Evolutionary conservation across 1,140 invertebrate species (phyloP).

Genomic region (Zaprionus inermis): DNA sequence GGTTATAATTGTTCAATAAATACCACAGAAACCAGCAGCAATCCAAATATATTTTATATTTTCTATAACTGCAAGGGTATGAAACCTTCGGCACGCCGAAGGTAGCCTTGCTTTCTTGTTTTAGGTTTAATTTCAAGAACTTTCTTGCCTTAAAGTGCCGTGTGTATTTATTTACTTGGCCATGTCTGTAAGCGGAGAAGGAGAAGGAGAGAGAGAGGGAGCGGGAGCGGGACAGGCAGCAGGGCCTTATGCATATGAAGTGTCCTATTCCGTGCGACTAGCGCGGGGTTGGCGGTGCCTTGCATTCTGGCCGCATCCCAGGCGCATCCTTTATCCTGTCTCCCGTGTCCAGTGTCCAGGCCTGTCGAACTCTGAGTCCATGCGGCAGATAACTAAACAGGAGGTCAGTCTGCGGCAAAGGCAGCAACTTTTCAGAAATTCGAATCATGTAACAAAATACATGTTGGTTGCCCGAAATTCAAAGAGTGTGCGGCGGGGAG

Average conservation of each 20-base stretch:
- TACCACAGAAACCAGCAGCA: too few species aligned
- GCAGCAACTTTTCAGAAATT: constrained; percentile 72
- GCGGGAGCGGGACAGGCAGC: not conserved
- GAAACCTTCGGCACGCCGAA: too few species aligned
- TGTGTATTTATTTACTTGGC: not conserved
- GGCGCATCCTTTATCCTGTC: not conserved
- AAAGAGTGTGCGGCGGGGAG: constrained; percentile 33
- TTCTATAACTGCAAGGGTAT: too few species aligned
- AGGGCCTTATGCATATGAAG: constrained; percentile 25
- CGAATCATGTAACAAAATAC: constrained; percentile 80
- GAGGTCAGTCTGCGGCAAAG: constrained; percentile 36
- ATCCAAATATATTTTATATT: too few species aligned
- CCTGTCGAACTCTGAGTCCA: constrained; percentile 22
- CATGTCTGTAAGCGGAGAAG: not conserved
- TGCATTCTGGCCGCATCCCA: too few species aligned
- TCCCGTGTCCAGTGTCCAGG: not conserved
- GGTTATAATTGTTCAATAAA: too few species aligned
- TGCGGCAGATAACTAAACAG: constrained; percentile 49
- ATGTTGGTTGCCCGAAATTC: constrained; percentile 57
- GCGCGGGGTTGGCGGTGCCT: not conserved
- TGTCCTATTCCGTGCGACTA: constrained; percentile 40
- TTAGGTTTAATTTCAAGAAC: not conserved
- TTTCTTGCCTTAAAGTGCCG: not conserved
- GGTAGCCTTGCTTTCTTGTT: too few species aligned
- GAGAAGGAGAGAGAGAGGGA: not conserved